Evolutionary conservation across 53 echinoderm and acorn worm genomes (phyloP), one percentile per base, ranked within the genome.

Genomic region (Hippasteria phrygiana): DNA sequence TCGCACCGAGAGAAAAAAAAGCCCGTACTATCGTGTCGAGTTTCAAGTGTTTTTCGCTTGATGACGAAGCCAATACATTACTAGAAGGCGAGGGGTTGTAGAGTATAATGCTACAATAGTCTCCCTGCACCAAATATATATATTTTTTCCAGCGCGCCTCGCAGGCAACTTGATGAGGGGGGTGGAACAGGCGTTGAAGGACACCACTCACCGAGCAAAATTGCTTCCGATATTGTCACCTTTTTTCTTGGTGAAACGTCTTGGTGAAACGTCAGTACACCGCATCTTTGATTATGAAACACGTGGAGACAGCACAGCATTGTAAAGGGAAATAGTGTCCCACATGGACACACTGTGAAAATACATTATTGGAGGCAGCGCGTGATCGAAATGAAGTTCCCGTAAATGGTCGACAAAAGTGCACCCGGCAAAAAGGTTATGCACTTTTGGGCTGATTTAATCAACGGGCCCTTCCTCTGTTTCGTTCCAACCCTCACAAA

Each of bases 391-490:
- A 24, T 79, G 62, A 59, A 79, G 79, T 62, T 24, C 59, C 55
- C 56, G 83, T 27, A 41, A 27, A 36, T 16, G 39, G 67, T 48
- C 48, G 29, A 43, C 14, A 50, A 83, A 67, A 50, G 51, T 71
- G 28, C 69, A 64, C 43, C 66, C n/a, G 22, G n/a, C 14, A 59
- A 33, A 17, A 45, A 67, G 85, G 70, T 51, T 85, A 85, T 36
- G 85, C 85, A 85, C 85, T 85, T 85, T 85, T 5, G 51, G 73
- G 42, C 51, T 85, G 85, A 85, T 70, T 70, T 70, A 85, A 85
- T 85, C 69, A 85, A 85, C 70, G 22, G 31, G 32, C 67, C 45
- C 33, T 31, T 24, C 83, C 59, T n/a, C 5, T 12, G 2, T 22
- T 67, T 16, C 22, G 50, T 31, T 51, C 27, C 35, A 51, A 20